A percentile compares a stretch with the other conserved stretches of the same genome.
Evolutionary conservation across 2,888 invertebrate genomes (phyloP).

Genomic region (Lasioglossum villosulum): DNA sequence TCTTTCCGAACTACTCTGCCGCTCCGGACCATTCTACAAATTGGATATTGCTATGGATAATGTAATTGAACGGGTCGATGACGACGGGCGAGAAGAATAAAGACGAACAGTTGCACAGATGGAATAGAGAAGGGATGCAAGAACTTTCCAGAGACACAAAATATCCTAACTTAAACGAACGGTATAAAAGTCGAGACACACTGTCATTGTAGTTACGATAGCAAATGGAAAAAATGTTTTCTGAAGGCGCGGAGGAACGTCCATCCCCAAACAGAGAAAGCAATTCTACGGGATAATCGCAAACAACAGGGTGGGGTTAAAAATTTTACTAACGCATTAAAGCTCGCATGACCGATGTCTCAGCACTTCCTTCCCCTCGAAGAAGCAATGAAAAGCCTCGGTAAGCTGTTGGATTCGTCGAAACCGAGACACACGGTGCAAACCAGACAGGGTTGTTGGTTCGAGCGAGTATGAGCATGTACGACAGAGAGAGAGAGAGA

Average conservation of each 20-base stretch:
- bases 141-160: background rate
- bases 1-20: background rate
- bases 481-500: background rate
- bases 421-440: background rate
- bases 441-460: background rate
- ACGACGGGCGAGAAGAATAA: background rate
- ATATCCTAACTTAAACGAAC: too few relatives aligned
- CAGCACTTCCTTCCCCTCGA: constrained; percentile 12
- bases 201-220: background rate
- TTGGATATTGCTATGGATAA: background rate
- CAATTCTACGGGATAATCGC: background rate
- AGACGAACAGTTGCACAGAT: too few relatives aligned
- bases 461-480: background rate
- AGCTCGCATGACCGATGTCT: background rate
- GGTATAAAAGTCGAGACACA: too few relatives aligned
- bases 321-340: background rate
- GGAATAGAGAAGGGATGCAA: too few relatives aligned
- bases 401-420: constrained; percentile 2
- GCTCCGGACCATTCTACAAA: background rate
- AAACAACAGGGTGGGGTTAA: background rate
- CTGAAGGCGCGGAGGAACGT: background rate
- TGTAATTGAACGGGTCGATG: background rate
- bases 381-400: background rate
- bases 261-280: background rate
- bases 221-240: background rate